Conservation (phyloP, 2,888 invertebrate species). For the Melikaiella ostensackeni region DNA sequence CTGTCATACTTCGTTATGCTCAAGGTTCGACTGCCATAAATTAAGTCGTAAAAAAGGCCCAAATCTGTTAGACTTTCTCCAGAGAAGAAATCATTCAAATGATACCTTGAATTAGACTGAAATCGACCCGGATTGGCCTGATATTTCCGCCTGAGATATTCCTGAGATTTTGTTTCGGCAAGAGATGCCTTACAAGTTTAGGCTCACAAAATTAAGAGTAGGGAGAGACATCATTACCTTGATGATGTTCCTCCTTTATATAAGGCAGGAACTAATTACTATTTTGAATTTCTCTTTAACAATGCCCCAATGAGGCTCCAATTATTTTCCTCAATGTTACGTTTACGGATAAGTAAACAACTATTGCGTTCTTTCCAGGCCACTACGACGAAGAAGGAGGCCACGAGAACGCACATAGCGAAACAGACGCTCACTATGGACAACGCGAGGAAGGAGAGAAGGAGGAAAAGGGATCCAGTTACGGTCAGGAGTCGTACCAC, state of each 20-base stretch:
- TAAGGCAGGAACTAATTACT: background rate
- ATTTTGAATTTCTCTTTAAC: background rate
- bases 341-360: conserved; percentile 49
- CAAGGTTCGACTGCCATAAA: no score
- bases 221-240: no score
- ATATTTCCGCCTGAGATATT: no score
- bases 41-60: no score
- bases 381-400: conserved; percentile 79
- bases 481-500: conserved; percentile 81
- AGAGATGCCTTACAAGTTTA: no score
- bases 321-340: conserved; percentile 41
- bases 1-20: no score
- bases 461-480: conserved; percentile 80
- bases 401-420: conserved; percentile 79
- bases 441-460: conserved; percentile 79
- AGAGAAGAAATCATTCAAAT: no score
- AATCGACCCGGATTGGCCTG: no score
- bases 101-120: no score
- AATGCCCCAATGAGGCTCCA: background rate
- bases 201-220: no score
- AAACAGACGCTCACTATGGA: conserved; percentile 80
- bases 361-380: conserved; percentile 67
- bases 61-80: no score
- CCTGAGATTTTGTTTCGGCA: no score
- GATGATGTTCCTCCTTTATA: background rate